A percentile compares a stretch with the other conserved stretches of the same genome.
Evolutionary conservation across 2,888 invertebrate genomes (phyloP).

Genomic region (Phaedon cochleariae): DNA sequence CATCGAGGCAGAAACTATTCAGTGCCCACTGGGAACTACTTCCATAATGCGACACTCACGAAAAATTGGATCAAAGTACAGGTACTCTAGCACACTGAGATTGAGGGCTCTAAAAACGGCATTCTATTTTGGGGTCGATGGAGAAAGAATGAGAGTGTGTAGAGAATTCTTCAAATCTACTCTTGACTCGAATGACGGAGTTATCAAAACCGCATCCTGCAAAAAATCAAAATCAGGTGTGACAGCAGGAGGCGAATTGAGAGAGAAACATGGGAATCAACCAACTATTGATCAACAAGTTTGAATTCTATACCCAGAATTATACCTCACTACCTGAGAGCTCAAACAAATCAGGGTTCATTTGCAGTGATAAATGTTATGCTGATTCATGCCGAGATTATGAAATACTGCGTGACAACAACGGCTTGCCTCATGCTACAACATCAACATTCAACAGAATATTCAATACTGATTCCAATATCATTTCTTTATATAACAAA

Average conservation of each 20-base stretch:
- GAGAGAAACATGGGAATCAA: slow-evolving; percentile 31
- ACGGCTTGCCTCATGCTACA: slow-evolving; percentile 3
- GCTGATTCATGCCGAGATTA: slow-evolving; percentile 11
- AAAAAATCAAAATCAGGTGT: slow-evolving; percentile 6
- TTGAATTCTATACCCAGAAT: slow-evolving; percentile 10
- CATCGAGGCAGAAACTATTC: background rate
- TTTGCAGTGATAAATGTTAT: slow-evolving; percentile 3
- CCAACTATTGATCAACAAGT: slow-evolving; percentile 21
- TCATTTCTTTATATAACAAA: slow-evolving; percentile 2
- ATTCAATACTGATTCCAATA: slow-evolving; percentile 7
- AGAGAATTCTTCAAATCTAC: slow-evolving; percentile 28
- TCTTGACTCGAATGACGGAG: slow-evolving; percentile 5
- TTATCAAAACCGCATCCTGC: background rate
- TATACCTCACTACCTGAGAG: slow-evolving; percentile 7
- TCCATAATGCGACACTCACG: slow-evolving; percentile 7
- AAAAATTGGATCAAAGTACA: slow-evolving; percentile 3
- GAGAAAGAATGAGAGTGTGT: slow-evolving; percentile 23
- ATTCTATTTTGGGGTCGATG: slow-evolving; percentile 24
- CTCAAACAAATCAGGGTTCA: slow-evolving; percentile 10
- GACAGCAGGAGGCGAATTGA: slow-evolving; percentile 10
- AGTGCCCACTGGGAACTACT: slow-evolving; percentile 8
- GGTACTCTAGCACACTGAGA: slow-evolving; percentile 14
- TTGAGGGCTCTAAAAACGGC: slow-evolving; percentile 14
- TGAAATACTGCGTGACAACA: slow-evolving; percentile 9
- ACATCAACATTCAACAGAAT: slow-evolving; percentile 5